These are phyloP conservation scores for Antennarius striatus DNA, from an alignment of 2,113 vertebrate species.

Conservation along the genomic window DNA sequence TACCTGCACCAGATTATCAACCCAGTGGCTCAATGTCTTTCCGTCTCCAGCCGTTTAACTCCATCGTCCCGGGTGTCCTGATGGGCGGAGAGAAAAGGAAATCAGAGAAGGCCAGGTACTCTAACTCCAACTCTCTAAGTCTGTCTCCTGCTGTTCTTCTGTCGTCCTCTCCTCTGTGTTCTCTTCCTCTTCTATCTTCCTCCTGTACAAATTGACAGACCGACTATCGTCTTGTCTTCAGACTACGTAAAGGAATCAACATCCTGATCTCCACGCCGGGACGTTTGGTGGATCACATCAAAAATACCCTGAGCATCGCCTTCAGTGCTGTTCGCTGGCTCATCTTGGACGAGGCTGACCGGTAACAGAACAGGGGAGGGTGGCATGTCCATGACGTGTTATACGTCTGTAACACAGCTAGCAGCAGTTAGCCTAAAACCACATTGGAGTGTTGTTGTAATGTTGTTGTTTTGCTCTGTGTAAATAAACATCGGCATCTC, in stretches of 20 bases:
- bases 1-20: background rate
- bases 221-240: slow-evolving; percentile 50
- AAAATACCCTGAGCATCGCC: slow-evolving; percentile 87
- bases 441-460: too few relatives aligned
- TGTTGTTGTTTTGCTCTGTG: too few relatives aligned
- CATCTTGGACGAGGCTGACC: slow-evolving; percentile 94
- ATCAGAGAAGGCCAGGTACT: slow-evolving; percentile 94
- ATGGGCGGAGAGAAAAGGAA: slow-evolving; percentile 99
- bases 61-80: slow-evolving; percentile 96
- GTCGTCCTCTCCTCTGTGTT: background rate
- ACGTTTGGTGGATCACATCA: slow-evolving; percentile 94
- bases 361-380: slow-evolving; percentile 71
- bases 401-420: background rate
- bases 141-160: background rate
- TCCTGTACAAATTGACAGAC: background rate
- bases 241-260: slow-evolving; percentile 95
- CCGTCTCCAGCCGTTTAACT: slow-evolving; percentile 87
- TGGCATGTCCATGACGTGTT: background rate
- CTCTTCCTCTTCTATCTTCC: background rate
- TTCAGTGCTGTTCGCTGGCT: slow-evolving; percentile 88
- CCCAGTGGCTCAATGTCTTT: background rate
- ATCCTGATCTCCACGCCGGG: slow-evolving; percentile 94
- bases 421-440: too few relatives aligned
- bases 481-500: too few relatives aligned
- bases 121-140: too few relatives aligned